phyloP scores from a whole-genome alignment of 2,113 vertebrate genomes.

The Dromaius novaehollandiae region DNA sequence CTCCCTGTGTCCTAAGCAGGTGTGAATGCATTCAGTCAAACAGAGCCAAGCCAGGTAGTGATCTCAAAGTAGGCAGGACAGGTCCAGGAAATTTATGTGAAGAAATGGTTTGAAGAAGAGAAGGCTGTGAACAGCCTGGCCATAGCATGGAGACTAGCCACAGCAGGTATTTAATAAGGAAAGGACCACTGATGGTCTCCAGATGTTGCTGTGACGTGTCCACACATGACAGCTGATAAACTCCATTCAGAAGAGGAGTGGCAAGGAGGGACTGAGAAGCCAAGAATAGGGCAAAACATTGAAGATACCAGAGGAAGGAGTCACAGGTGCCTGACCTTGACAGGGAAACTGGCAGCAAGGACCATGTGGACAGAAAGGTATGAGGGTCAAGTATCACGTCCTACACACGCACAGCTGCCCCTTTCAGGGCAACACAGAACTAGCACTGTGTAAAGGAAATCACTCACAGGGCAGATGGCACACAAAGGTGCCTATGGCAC shows the following conservation, averaged over 20 bases:
- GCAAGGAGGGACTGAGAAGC: not conserved
- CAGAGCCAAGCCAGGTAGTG: not conserved
- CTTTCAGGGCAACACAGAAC: not conserved
- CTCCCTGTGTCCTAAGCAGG: not conserved
- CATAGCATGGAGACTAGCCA: not conserved
- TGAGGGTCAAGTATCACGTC: not conserved
- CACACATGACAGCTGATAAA: not conserved
- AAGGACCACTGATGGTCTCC: not conserved
- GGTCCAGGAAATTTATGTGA: not conserved
- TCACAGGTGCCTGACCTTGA: not conserved
- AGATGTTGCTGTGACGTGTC: constrained; percentile 1
- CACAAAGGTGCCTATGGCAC: not conserved
- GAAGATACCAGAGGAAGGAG: not conserved
- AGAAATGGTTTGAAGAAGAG: not conserved
- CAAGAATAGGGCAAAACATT: not conserved
- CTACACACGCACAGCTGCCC: no score
- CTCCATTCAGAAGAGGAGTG: not conserved
- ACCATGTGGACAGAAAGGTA: not conserved
- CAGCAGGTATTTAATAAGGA: not conserved
- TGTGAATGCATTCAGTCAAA: not conserved
- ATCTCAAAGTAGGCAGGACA: not conserved
- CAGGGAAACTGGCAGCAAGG: not conserved
- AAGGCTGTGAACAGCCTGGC: not conserved
- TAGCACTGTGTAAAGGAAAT: not conserved
- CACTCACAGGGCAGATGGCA: not conserved